Evolutionary conservation across 37 sponge, comb jelly and placozoan species (phyloP).

Genomic region (Theonella swinhoei): DNA sequence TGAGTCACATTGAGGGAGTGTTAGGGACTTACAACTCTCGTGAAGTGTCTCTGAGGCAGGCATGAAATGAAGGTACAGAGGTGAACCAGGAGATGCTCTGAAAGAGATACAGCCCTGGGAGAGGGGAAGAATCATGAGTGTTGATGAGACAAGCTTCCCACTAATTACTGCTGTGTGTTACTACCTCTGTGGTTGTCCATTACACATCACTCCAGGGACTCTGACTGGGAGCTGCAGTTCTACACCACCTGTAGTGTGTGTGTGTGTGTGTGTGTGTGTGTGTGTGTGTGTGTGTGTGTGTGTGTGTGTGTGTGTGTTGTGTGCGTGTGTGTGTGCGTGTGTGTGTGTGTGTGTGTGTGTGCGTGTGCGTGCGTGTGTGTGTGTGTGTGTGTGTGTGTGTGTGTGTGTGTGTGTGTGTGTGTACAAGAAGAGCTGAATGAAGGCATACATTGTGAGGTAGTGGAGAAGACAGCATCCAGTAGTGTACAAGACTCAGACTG

Average conservation of each 20-base stretch:
- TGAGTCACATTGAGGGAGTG: too few relatives aligned
- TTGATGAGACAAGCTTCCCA: too few relatives aligned
- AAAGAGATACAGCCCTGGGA: slow-evolving; percentile 35
- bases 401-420: too few relatives aligned
- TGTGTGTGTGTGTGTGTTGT: too few relatives aligned
- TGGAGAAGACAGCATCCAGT: neutral
- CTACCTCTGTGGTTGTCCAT: slow-evolving; percentile 51
- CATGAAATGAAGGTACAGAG: slow-evolving; percentile 20
- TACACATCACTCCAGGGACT: slow-evolving; percentile 34
- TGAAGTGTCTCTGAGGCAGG: slow-evolving; percentile 24
- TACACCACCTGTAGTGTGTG: slow-evolving; percentile 24
- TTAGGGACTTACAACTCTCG: slow-evolving; percentile 15
- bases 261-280: slow-evolving; percentile 6
- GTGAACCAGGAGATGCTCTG: slow-evolving; percentile 33
- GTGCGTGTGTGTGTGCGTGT: too few relatives aligned
- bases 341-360: too few relatives aligned
- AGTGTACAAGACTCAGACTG: neutral
- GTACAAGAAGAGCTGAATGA: neutral
- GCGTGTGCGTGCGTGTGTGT: too few relatives aligned
- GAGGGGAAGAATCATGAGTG: neutral
- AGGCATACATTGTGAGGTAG: neutral
- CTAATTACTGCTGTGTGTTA: neutral
- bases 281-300: too few relatives aligned
- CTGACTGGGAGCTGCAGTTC: slow-evolving; percentile 30
- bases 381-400: too few relatives aligned